Evolutionary conservation across 2,888 invertebrate genomes (phyloP).

Genomic region (Poecilobothrus nobilitatus): DNA sequence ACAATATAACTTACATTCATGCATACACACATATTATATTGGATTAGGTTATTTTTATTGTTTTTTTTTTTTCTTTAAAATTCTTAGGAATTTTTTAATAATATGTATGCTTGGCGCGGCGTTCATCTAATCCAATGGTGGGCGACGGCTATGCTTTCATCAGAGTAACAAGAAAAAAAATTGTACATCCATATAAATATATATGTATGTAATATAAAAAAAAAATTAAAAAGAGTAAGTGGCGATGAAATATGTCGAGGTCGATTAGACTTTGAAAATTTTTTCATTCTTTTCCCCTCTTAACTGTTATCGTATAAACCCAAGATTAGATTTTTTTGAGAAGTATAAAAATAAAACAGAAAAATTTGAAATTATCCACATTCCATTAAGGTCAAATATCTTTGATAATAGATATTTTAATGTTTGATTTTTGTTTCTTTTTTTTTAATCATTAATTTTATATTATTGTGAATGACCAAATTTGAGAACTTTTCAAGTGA

Average conservation of each 20-base stretch:
- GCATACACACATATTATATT: background rate
- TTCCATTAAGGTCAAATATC: constrained; percentile 6
- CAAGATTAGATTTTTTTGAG: background rate
- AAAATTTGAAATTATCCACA: background rate
- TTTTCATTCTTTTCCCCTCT: background rate
- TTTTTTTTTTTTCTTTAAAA: background rate
- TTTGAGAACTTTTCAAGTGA: background rate
- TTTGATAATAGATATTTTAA: constrained; percentile 3
- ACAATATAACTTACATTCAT: background rate
- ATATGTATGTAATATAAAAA: background rate
- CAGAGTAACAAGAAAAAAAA: background rate
- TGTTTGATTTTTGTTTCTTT: background rate
- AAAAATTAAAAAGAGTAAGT: background rate
- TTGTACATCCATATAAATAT: too few species aligned
- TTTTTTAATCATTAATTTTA: background rate
- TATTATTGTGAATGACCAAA: background rate
- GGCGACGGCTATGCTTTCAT: constrained; percentile 6
- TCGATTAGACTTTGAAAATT: constrained; percentile 9
- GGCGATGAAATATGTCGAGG: constrained; percentile 12
- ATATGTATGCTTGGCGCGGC: constrained; percentile 6
- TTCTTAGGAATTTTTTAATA: constrained; percentile 6
- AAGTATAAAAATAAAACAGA: background rate
- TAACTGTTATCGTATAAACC: background rate
- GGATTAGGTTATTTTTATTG: constrained; percentile 4
- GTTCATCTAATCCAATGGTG: constrained; percentile 3